Evolutionary conservation across 2,113 vertebrate genomes (phyloP), one percentile per base, ranked within the genome.

Genomic region (Dasyornis broadbenti): DNA sequence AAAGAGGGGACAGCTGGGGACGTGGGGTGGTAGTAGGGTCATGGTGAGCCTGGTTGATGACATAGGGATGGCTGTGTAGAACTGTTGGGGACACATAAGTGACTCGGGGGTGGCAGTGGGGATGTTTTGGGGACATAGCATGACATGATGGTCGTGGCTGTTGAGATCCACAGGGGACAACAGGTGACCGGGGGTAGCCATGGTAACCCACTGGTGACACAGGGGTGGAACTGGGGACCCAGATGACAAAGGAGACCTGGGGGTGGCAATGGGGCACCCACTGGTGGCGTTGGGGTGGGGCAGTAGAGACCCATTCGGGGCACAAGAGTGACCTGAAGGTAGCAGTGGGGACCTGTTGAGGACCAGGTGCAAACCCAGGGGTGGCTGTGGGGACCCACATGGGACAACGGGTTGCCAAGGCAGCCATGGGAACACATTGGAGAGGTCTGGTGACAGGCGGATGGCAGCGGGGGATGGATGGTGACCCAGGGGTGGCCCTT

Each of bases 321-420:
- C 66, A 54, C 31, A 72, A 12, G 8, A 35, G 31, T 31, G 40
- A 40, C 21, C 16, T 17, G 15, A 17, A 13, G 27, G 33, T 22
- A 10, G 54, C 54, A 15, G 2, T 11, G 12, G 15, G 30, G 47
- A 53, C 23, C 22, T 19, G 2, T 3, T 45, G 63, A 31, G 18
- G 45, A 37, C 27, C 4, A 7, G 6, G 3, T 9, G 4, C 3
- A 3, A 24, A 31, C 11, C 11, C 14, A 17, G 17, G 15, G n/a
- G 23, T 24, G 19, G 28, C n/a, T 10, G 9, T 24, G 28, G 33
- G 28, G 33, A 78, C 39, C 10, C 6, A 7, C 1, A 33, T 28
- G 7, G 23, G 6, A 61, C 35, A 20, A 66, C 9, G 24, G 10
- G 21, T 19, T 8, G 21, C 17, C 39, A 28, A 10, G 39, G n/a